Percentiles rank a stretch among this genome's conserved stretches.
phyloP scores from a whole-genome alignment of 2,888 invertebrate species.

The Sturmia bella region DNA sequence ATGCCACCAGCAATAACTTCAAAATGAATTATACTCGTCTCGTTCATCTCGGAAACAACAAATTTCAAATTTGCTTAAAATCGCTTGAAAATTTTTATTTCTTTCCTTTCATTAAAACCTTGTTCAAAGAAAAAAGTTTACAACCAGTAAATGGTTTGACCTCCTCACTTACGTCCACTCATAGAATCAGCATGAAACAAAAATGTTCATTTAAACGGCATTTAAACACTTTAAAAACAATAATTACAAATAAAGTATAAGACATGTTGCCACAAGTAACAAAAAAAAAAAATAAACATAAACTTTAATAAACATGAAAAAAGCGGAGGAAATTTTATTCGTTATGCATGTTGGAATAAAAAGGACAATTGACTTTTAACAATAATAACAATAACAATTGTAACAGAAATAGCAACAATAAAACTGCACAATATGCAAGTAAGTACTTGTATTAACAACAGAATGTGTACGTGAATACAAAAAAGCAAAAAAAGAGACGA shows the following conservation, averaged over 20 bases:
- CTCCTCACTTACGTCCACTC: not conserved
- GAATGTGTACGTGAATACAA: not conserved
- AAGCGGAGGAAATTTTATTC: conserved; percentile 5
- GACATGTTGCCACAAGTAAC: conserved; percentile 23
- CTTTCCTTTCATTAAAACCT: no score
- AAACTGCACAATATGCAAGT: conserved; percentile 30
- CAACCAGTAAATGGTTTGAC: not conserved
- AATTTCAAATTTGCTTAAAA: no score
- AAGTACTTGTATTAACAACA: conserved; percentile 37
- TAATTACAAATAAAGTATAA: conserved; percentile 41
- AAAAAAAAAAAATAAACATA: conserved; percentile 7
- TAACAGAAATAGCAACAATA: conserved; percentile 8
- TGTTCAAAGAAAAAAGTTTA: no score
- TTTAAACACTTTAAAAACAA: conserved; percentile 55
- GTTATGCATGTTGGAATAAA: not conserved
- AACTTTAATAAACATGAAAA: conserved; percentile 1
- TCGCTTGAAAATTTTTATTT: no score
- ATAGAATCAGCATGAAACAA: not conserved
- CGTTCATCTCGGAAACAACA: no score
- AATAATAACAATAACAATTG: conserved; percentile 29
- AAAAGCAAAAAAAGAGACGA: not conserved
- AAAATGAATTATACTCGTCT: no score
- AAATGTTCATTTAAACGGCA: conserved; percentile 13
- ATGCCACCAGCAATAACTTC: no score
- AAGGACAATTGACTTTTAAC: conserved; percentile 55